These are phyloP conservation scores for Laticauda colubrina DNA, from an alignment of 2,113 vertebrate genomes.

Conservation along the genomic window DNA sequence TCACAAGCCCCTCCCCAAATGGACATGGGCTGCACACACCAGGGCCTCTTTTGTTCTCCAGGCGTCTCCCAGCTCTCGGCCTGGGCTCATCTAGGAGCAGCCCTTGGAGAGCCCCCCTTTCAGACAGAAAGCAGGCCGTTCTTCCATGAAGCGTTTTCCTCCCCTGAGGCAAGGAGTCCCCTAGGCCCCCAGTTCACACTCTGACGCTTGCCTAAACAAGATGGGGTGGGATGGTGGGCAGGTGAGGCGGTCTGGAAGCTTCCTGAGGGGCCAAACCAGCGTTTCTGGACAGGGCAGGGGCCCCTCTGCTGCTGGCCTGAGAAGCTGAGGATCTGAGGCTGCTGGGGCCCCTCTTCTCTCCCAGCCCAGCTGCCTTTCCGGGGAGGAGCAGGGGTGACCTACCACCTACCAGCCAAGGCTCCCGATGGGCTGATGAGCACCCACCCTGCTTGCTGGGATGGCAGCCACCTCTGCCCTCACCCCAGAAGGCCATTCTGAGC, in stretches of 20 bases:
- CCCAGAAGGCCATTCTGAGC: not conserved
- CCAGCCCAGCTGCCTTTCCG: not conserved
- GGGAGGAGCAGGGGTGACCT: not conserved
- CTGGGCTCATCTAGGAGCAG: not conserved
- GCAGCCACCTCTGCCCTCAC: not conserved
- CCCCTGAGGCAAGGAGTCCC: not conserved
- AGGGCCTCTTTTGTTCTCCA: not conserved
- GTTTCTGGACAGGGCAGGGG: not conserved
- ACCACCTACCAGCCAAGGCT: not conserved
- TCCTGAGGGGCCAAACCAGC: not conserved
- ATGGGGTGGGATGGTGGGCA: not conserved
- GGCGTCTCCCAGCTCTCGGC: not conserved
- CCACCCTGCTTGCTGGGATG: not conserved
- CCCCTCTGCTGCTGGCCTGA: not conserved
- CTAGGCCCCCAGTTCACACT: not conserved
- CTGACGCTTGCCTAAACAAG: conserved; percentile 38
- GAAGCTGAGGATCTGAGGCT: not conserved
- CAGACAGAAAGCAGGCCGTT: not conserved
- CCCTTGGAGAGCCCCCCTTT: no score
- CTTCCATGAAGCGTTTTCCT: not conserved
- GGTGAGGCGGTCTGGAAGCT: not conserved
- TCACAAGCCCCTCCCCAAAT: not conserved
- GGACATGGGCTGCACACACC: not conserved
- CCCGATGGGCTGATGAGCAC: not conserved
- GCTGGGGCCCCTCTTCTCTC: not conserved